Percentiles rank a stretch among this genome's conserved stretches.
Evolutionary conservation across 2,113 vertebrate species (phyloP).

Genomic region (Chunga burmeisteri): DNA sequence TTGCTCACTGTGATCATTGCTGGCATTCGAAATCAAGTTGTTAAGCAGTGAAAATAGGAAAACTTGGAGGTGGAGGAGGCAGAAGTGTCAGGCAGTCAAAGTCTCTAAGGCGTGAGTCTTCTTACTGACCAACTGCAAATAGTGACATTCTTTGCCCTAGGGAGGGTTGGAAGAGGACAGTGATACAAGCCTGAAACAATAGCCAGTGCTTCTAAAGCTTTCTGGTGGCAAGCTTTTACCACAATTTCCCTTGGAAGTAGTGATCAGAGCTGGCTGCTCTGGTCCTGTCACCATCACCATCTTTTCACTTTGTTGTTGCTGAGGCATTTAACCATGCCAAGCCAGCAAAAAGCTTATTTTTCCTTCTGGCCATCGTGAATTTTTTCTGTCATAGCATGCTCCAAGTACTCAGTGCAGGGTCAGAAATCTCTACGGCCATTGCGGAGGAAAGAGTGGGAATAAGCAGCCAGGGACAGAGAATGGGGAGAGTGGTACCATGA

Average conservation of each 20-base stretch:
- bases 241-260: not conserved
- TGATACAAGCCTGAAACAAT: not conserved
- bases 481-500: not conserved
- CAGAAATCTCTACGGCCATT: not conserved
- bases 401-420: not conserved
- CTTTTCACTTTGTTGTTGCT: not conserved
- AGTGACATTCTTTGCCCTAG: not conserved
- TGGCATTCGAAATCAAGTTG: not conserved
- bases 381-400: not conserved
- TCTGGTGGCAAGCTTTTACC: not conserved
- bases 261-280: not conserved
- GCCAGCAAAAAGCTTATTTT: not conserved
- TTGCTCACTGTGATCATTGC: not conserved
- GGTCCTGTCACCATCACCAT: not conserved
- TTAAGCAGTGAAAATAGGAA: not conserved
- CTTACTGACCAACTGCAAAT: not conserved
- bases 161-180: not conserved
- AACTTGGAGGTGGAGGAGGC: not conserved
- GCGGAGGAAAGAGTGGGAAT: not conserved
- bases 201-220: not conserved
- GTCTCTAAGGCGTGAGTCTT: not conserved
- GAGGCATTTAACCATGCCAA: not conserved
- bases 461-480: not conserved
- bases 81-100: not conserved
- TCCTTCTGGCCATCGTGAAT: accelerated